Conservation (phyloP, 2,797 vertebrate genomes). For the Podarcis lilfordi region DNA sequence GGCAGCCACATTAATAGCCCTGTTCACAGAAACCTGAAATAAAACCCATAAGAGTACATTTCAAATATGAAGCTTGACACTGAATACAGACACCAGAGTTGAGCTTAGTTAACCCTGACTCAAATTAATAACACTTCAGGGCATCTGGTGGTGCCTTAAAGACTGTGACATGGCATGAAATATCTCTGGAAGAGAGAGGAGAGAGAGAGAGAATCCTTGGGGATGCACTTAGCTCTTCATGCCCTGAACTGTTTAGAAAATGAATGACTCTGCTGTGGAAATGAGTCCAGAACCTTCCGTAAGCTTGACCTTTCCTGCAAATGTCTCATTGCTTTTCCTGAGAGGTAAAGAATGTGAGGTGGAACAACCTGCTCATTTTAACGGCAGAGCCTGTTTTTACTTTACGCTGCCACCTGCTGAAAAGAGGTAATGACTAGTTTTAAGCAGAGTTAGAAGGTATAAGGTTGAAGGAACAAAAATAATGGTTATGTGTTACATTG, state of each 20-base stretch:
- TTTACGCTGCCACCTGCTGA: slow-evolving; percentile 22
- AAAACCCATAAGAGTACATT: neutral
- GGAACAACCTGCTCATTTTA: slow-evolving; percentile 30
- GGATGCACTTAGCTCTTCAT: neutral
- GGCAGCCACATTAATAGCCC: neutral
- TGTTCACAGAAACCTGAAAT: neutral
- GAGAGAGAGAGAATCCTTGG: neutral
- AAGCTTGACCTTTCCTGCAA: slow-evolving; percentile 18
- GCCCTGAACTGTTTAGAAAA: slow-evolving; percentile 1
- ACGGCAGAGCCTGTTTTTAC: slow-evolving; percentile 19
- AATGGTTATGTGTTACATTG: slow-evolving; percentile 4
- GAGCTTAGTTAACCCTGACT: neutral
- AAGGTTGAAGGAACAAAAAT: neutral
- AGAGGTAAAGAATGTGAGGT: neutral
- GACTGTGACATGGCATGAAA: neutral
- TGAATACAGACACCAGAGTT: neutral
- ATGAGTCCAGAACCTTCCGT: slow-evolving; percentile 12
- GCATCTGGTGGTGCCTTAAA: neutral
- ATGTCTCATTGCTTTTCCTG: slow-evolving; percentile 32
- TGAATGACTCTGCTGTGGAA: slow-evolving; percentile 10
- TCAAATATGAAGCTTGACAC: neutral
- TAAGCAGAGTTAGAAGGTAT: slow-evolving; percentile 21
- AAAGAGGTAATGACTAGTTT: slow-evolving; percentile 36
- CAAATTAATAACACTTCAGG: neutral
- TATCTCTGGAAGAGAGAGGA: neutral